Evolutionary conservation across 2,888 invertebrate genomes (phyloP).

Genomic region (Ferdinandea cuprea): DNA sequence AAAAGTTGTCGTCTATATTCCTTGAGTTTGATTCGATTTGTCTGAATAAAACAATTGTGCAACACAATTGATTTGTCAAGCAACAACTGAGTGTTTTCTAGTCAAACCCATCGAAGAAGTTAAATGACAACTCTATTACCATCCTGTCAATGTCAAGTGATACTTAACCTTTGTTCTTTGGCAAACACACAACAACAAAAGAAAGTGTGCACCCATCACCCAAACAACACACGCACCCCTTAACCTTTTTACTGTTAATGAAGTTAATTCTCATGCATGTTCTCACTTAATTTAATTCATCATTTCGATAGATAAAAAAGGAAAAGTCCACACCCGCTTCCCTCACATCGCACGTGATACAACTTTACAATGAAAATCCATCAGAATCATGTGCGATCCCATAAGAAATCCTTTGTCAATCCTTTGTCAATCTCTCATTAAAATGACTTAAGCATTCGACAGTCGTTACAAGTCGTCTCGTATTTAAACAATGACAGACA

Average conservation of each 20-base stretch:
- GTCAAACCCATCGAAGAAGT: no score
- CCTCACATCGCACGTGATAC: conserved; percentile 19
- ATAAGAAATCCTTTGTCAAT: conserved; percentile 30
- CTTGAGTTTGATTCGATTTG: no score
- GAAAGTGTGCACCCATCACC: neutral
- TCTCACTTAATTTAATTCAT: conserved; percentile 57
- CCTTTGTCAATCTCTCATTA: conserved; percentile 38
- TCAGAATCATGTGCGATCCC: conserved; percentile 29
- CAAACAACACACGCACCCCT: neutral
- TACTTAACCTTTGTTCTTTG: no score
- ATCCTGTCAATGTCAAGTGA: no score
- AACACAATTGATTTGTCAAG: no score
- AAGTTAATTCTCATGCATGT: conserved; percentile 46
- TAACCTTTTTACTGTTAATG: conserved; percentile 26
- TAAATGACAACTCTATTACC: no score
- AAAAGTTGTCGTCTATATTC: no score
- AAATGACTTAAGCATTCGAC: conserved; percentile 28
- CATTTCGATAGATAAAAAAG: conserved; percentile 8
- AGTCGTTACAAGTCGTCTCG: conserved; percentile 21
- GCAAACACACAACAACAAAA: no score
- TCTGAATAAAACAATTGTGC: no score
- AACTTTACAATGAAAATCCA: conserved; percentile 30
- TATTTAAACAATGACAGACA: neutral
- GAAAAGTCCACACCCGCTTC: neutral
- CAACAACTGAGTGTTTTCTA: no score